Conservation (phyloP, 1,140 invertebrate genomes). For the Saccostrea glomerata region DNA sequence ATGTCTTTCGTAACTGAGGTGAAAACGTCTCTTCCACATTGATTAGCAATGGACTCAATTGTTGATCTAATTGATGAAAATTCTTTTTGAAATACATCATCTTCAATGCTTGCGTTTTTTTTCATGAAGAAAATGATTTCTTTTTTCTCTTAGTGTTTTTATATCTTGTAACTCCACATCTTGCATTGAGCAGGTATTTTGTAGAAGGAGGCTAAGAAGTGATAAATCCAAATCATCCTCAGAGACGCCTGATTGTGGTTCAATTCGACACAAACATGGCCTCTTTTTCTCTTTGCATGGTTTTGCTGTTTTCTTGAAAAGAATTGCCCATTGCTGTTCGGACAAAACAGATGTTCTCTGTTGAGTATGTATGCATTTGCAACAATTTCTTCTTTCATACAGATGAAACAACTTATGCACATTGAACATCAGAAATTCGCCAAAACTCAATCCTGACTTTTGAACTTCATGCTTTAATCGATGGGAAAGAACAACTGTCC, state of each 20-base stretch:
- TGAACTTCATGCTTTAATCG: neutral
- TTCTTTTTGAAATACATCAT: neutral
- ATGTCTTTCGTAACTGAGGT: too few relatives aligned
- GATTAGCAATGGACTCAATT: too few relatives aligned
- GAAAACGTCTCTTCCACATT: too few relatives aligned
- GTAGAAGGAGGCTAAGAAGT: too few relatives aligned
- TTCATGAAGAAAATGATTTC: neutral
- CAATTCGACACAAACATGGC: too few relatives aligned
- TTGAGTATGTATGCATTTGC: neutral
- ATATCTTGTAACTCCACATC: neutral
- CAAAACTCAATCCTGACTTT: neutral
- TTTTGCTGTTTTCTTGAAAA: neutral
- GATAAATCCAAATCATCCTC: too few relatives aligned
- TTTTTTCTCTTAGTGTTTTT: neutral
- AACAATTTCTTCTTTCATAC: conserved; percentile 14
- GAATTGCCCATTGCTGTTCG: neutral
- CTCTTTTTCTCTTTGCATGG: neutral
- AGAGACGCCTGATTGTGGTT: too few relatives aligned
- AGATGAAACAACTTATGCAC: neutral
- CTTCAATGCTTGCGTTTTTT: neutral
- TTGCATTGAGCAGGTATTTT: too few relatives aligned
- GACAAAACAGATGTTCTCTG: neutral
- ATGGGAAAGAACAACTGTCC: neutral
- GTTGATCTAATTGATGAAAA: too few relatives aligned
- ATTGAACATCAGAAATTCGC: neutral